A percentile compares a stretch with the other conserved stretches of the same genome.
Conservation (phyloP, 2,113 vertebrate species). For the Notothenia coriiceps region DNA sequence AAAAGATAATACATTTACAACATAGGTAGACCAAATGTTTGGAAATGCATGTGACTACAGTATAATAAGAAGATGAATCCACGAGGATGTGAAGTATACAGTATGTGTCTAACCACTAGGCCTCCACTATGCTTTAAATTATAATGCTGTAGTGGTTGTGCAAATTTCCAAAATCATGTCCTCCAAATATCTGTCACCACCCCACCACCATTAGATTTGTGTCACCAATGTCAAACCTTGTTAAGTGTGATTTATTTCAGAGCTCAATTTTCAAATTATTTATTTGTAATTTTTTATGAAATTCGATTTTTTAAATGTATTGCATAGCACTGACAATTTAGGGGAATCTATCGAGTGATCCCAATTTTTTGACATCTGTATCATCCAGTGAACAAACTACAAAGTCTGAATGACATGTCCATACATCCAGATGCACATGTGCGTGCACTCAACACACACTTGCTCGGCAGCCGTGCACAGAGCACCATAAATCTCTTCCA, state of each 20-base stretch:
- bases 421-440: conserved; percentile 18
- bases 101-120: conserved; percentile 20
- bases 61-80: no score
- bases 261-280: not conserved
- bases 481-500: conserved; percentile 55
- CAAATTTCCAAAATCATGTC: conserved; percentile 23
- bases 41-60: no score
- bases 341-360: not conserved
- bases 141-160: conserved; percentile 31
- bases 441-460: conserved; percentile 36
- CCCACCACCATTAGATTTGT: conserved; percentile 14
- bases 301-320: not conserved
- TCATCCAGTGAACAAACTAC: not conserved
- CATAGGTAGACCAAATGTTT: no score
- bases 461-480: conserved; percentile 43
- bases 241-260: conserved; percentile 16
- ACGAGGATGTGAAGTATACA: not conserved
- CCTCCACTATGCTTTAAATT: conserved; percentile 38
- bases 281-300: not conserved
- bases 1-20: no score
- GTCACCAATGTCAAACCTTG: conserved; percentile 12
- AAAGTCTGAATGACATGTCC: conserved; percentile 20
- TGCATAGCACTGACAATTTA: not conserved
- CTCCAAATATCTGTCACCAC: conserved; percentile 28
- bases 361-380: not conserved